phyloP scores from a whole-genome alignment of 2,888 invertebrate genomes.

The Meiosimyza decipiens region DNA sequence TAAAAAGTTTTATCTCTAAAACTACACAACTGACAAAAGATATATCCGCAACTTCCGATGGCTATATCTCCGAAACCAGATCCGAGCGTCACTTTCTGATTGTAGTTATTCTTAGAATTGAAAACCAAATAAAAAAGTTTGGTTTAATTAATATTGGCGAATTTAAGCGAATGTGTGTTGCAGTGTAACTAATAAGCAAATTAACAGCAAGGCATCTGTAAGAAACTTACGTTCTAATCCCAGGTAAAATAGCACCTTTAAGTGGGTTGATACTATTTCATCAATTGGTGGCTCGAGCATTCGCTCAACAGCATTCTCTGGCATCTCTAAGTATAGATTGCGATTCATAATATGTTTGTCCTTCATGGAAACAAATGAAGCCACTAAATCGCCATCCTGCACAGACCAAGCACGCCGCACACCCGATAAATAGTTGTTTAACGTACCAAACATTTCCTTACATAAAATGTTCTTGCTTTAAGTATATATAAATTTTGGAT shows the following conservation, averaged over 20 bases:
- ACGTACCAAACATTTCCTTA: slow-evolving; percentile 55
- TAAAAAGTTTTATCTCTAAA: no score
- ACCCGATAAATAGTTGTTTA: slow-evolving; percentile 63
- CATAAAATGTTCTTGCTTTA: background rate
- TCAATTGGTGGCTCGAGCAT: slow-evolving; percentile 79
- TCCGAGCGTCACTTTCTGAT: no score
- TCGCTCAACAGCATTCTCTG: slow-evolving; percentile 77
- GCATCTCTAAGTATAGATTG: slow-evolving; percentile 76
- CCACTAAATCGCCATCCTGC: slow-evolving; percentile 73
- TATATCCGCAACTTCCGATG: no score
- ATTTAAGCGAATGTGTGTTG: slow-evolving; percentile 2
- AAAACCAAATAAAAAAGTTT: slow-evolving; percentile 24
- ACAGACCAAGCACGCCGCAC: slow-evolving; percentile 74
- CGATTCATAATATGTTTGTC: slow-evolving; percentile 80
- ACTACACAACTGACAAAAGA: no score
- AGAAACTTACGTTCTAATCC: slow-evolving; percentile 66
- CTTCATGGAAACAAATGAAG: slow-evolving; percentile 73
- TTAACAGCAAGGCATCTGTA: background rate
- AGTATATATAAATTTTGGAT: background rate
- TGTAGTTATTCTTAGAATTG: background rate
- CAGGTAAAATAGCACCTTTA: slow-evolving; percentile 73
- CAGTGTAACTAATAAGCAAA: background rate
- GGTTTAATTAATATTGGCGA: no score
- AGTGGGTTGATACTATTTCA: slow-evolving; percentile 79
- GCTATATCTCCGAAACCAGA: no score